Evolutionary conservation across 2,113 vertebrate genomes (phyloP).

Genomic region (cattle (Bos taurus)): ARS-UCD2.0 NC_037339.1:28965001-28965500

Average conservation of each 20-base stretch:
- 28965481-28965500: conserved; percentile 52
- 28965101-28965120: conserved; percentile 85
- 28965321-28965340: conserved; percentile 28
- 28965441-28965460: conserved; percentile 63
- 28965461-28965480: conserved; percentile 51
- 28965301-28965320: conserved; percentile 25
- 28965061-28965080: conserved; percentile 94
- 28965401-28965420: conserved; percentile 42
- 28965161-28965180: conserved; percentile 84
- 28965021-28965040: conserved; percentile 81
- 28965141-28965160: conserved; percentile 90
- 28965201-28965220: conserved; percentile 78
- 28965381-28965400: conserved; percentile 61
- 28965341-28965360: conserved; percentile 38
- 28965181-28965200: conserved; percentile 83
- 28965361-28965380: conserved; percentile 53
- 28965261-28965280: not conserved
- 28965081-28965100: conserved; percentile 87
- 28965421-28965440: conserved; percentile 54
- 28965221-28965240: not conserved
- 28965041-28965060: conserved; percentile 86
- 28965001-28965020: conserved; percentile 68
- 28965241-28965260: not conserved
- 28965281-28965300: conserved; percentile 4
- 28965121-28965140: conserved; percentile 96